Conservation (phyloP, 1,140 invertebrate species). For the Neomicropteryx cornuta region DNA sequence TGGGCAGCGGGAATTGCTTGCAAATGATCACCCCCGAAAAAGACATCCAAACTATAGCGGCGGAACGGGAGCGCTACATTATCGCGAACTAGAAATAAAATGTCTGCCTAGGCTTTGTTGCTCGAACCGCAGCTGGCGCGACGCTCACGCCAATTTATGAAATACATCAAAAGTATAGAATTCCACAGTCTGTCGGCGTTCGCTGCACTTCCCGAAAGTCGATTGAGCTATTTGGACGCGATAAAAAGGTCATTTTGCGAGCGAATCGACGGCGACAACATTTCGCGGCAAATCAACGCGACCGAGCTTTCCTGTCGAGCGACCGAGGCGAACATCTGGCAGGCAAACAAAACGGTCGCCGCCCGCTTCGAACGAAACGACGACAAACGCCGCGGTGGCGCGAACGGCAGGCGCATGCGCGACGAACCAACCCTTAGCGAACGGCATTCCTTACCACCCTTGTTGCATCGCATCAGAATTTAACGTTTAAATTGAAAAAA, state of each 20-base stretch:
- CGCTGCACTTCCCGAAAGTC: no score
- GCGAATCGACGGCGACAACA: no score
- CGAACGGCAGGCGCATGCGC: constrained; percentile 41
- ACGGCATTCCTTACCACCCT: constrained; percentile 14
- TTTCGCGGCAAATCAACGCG: no score
- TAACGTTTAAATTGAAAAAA: not conserved
- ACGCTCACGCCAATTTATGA: constrained; percentile 20
- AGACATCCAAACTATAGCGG: no score
- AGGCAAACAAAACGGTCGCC: constrained; percentile 14
- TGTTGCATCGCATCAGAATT: not conserved
- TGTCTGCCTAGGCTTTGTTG: constrained; percentile 44
- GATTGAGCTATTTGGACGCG: no score
- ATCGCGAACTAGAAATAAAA: constrained; percentile 44
- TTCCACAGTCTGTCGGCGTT: no score
- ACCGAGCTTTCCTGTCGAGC: no score
- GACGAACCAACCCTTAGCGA: constrained; percentile 35
- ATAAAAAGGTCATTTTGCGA: no score
- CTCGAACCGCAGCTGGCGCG: constrained; percentile 33
- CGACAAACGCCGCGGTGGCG: constrained; percentile 26
- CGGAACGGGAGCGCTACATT: constrained; percentile 43
- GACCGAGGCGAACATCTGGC: constrained; percentile 43
- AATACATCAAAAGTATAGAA: no score
- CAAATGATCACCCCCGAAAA: no score
- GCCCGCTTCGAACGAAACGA: not conserved
- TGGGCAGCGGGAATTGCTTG: no score